These are phyloP conservation scores for Hyperoodon ampullatus DNA, from an alignment of 2,113 vertebrate species.

Conservation along the genomic window DNA sequence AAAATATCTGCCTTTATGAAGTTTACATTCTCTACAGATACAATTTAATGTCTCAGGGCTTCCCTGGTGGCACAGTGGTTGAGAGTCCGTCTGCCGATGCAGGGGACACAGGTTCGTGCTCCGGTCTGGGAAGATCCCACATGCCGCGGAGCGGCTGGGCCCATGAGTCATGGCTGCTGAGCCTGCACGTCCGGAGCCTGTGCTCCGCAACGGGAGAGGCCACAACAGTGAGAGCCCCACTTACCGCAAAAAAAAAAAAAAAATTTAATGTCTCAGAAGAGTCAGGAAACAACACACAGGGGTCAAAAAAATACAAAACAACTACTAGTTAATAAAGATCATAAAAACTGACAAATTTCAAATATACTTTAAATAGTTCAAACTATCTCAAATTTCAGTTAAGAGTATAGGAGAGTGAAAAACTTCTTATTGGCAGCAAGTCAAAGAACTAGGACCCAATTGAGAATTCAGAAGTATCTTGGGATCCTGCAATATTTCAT, in stretches of 20 bases:
- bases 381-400: conserved; percentile 68
- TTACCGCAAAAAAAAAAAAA: too few relatives aligned
- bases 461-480: conserved; percentile 53
- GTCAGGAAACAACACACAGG: background rate
- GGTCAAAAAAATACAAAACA: conserved; percentile 35
- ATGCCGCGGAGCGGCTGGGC: too few relatives aligned
- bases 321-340: conserved; percentile 46
- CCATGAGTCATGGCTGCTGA: too few relatives aligned
- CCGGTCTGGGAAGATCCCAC: too few relatives aligned
- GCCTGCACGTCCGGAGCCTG: too few relatives aligned
- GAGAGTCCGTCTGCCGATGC: too few relatives aligned
- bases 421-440: conserved; percentile 50
- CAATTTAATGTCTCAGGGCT: background rate
- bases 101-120: too few relatives aligned
- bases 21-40: background rate
- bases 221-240: too few relatives aligned
- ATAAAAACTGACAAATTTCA: conserved; percentile 63
- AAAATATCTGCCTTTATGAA: conserved; percentile 11
- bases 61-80: too few relatives aligned
- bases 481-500: conserved; percentile 24
- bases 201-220: too few relatives aligned
- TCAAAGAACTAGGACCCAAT: conserved; percentile 46
- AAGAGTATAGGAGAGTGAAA: conserved; percentile 52
- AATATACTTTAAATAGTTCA: conserved; percentile 67
- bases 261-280: background rate